Conservation (phyloP, 23 tunicate genomes). For the Oikopleura vanhoeffeni region DNA sequence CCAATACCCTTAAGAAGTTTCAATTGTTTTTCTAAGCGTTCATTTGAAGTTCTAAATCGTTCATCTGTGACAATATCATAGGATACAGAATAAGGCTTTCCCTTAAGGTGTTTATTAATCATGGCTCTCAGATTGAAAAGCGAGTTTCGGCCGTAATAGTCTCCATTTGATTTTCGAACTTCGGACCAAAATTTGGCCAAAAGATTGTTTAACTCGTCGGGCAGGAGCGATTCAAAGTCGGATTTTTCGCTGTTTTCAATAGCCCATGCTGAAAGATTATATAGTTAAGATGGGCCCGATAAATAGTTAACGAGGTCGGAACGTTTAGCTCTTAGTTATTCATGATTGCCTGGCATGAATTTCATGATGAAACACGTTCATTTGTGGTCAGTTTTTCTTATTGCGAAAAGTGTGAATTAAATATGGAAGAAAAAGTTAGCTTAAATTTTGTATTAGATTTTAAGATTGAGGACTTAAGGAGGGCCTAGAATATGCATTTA, state of each 20-base stretch:
- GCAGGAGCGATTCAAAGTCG: conserved; percentile 31
- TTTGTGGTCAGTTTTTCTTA: no score
- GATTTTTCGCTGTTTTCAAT: conserved; percentile 20
- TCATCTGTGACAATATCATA: conserved; percentile 82
- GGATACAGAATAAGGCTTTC: conserved; percentile 46
- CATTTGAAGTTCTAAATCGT: conserved; percentile 70
- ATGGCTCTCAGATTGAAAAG: conserved; percentile 78
- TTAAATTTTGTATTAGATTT: no score
- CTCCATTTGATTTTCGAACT: conserved; percentile 71
- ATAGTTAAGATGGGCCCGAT: no score
- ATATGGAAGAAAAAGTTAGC: no score
- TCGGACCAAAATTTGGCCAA: conserved; percentile 49
- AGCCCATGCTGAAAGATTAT: conserved; percentile 84
- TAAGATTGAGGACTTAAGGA: no score
- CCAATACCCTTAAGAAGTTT: conserved; percentile 66
- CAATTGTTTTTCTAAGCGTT: conserved; percentile 50
- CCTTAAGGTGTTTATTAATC: conserved; percentile 88
- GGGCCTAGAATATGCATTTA: no score
- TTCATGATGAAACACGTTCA: no score
- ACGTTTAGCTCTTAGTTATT: no score
- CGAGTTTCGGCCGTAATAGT: conserved; percentile 61
- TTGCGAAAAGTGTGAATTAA: no score
- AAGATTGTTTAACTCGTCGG: conserved; percentile 39
- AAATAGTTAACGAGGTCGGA: no score
- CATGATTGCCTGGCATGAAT: no score